Percentiles rank a stretch among this genome's conserved stretches.
Conservation (phyloP, 2,797 vertebrate genomes). For the Pygocentrus nattereri region DNA sequence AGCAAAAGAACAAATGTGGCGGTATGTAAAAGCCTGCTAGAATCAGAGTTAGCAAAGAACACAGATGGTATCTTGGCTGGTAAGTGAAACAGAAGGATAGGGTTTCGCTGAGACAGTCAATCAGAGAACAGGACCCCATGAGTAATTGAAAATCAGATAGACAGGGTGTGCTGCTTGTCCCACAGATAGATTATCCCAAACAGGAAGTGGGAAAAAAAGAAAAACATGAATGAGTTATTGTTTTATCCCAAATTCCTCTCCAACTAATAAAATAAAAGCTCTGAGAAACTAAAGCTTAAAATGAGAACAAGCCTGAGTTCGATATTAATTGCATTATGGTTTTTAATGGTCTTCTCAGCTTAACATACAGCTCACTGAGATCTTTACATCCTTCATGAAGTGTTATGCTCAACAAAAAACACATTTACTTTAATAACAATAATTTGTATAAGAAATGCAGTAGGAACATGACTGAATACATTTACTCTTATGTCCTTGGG, state of each 20-base stretch:
- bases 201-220: constrained; percentile 69
- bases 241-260: constrained; percentile 41
- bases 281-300: constrained; percentile 1
- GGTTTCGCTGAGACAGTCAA: constrained; percentile 71
- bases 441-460: neutral
- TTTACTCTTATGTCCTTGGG: no score
- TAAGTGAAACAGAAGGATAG: constrained; percentile 49
- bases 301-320: constrained; percentile 24
- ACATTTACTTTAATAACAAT: neutral
- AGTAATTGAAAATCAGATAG: constrained; percentile 80
- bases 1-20: constrained; percentile 37
- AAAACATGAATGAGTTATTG: constrained; percentile 76
- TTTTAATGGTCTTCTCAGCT: neutral
- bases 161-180: constrained; percentile 69
- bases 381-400: neutral
- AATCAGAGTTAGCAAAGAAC: constrained; percentile 33
- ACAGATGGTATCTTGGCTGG: constrained; percentile 52
- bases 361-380: constrained; percentile 2
- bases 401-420: neutral
- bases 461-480: neutral
- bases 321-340: constrained; percentile 13
- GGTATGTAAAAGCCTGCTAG: constrained; percentile 24
- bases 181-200: constrained; percentile 76
- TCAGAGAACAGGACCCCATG: constrained; percentile 67
- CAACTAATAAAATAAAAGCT: constrained; percentile 45